A percentile compares a stretch with the other conserved stretches of the same genome.
Conservation (phyloP, 2,797 vertebrate species). For the Coranthus polyacanthus region DNA sequence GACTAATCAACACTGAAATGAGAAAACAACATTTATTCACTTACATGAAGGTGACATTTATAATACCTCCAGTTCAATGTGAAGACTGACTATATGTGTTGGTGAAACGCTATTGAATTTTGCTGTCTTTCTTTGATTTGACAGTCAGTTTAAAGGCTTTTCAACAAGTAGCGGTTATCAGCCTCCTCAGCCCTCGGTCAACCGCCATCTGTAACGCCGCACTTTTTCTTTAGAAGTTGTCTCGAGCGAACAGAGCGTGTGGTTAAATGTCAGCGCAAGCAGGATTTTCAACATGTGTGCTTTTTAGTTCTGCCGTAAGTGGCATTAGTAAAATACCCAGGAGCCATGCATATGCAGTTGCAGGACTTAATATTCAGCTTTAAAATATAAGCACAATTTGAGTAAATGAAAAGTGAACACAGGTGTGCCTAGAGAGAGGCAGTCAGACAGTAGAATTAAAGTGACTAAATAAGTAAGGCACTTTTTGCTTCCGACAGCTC, state of each 20-base stretch:
- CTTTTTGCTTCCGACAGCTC: conserved; percentile 35
- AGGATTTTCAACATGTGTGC: background rate
- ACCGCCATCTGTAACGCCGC: too few relatives aligned
- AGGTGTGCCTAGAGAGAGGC: conserved; percentile 45
- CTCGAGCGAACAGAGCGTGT: background rate
- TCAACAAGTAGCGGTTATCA: too few relatives aligned
- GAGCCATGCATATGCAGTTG: conserved; percentile 1
- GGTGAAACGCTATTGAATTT: too few relatives aligned
- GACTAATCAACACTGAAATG: too few relatives aligned
- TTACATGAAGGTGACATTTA: too few relatives aligned
- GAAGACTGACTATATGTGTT: too few relatives aligned
- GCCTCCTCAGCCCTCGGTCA: too few relatives aligned
- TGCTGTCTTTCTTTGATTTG: too few relatives aligned
- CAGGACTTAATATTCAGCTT: conserved; percentile 5
- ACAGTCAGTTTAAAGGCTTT: too few relatives aligned
- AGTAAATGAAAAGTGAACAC: conserved; percentile 35
- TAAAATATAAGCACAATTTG: conserved; percentile 4
- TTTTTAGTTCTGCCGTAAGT: conserved; percentile 38
- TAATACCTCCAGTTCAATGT: too few relatives aligned
- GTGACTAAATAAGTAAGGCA: conserved; percentile 53
- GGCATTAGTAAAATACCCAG: conserved; percentile 11
- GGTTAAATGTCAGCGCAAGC: background rate
- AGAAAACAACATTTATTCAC: too few relatives aligned
- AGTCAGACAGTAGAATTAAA: conserved; percentile 51
- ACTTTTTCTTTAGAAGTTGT: too few relatives aligned